Base-by-base conservation (phyloP, 1,140 invertebrate genomes). In the Anastrepha ludens region DNA sequence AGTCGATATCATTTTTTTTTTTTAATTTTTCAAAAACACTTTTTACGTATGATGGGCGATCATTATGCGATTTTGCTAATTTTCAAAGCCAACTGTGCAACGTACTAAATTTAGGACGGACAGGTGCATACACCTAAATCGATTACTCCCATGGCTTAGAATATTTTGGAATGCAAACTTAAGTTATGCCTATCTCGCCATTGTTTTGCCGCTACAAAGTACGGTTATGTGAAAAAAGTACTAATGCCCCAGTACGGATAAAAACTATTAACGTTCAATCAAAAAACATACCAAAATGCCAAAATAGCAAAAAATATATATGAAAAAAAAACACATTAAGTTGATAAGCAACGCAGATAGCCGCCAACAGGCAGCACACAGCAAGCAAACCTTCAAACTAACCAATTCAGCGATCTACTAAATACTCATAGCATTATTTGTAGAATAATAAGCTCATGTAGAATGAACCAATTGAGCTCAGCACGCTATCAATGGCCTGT, bases 391-490 rank as follows among this genome's bases (percentile, higher is more conserved):
- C 20, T 81, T 50, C 47, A 17, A 81, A 81, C 74, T 81, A 81
- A 20, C 2, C 17, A 67, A 67, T 17, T 67, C n/a, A 67, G 6
- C 6, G 20, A 29, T 67, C 64, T 67, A 29, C n/a, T 67, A 39
- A 29, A 29, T 67, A 20, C n/a, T 29, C 7, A 1, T 55, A 81
- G 44, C 13, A 74, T 47, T 47, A 81, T 20, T 81, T 55, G 6
- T 55, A 9, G 17, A n/a, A 81, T 81, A 81, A 81, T 29, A 17
- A 81, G n/a, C 44, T 55, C 4, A 81, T 55, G 44, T 81, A 81
- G 74, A 81, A 81, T 47, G 44, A 81, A 81, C 74, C 47, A 81
- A 44, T 81, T 81, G 47, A 81, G 47, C 29, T 50, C 29, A n/a
- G 2, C 50, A 78, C 6, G 9, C 47, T 20, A 78, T 78, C 47